These are phyloP conservation scores for Mus minutoides DNA, from an alignment of 2,797 vertebrate species.

Conservation along the genomic window DNA sequence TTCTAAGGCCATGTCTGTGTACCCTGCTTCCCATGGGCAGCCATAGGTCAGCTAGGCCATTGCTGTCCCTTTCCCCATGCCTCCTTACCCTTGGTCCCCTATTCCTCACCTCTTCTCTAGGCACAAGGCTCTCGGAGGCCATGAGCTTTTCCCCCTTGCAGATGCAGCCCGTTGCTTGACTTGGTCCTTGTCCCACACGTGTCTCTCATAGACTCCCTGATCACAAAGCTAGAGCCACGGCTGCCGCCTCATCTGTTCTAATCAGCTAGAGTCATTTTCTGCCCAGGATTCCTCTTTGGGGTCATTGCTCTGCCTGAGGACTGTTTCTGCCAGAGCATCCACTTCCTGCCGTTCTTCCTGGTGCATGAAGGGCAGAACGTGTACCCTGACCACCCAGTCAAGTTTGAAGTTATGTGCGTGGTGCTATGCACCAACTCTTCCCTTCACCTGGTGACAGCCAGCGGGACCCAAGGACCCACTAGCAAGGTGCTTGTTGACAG, in stretches of 20 bases:
- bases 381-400: conserved; percentile 1
- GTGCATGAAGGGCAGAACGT: conserved; percentile 53
- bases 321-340: conserved; percentile 83
- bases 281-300: conserved; percentile 84
- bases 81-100: too few species aligned
- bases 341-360: conserved; percentile 86
- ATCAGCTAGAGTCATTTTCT: not conserved
- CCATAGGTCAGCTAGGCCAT: not conserved
- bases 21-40: not conserved
- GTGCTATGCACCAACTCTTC: conserved; percentile 88
- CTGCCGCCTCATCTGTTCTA: not conserved
- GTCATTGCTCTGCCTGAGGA: conserved; percentile 83
- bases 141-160: not conserved
- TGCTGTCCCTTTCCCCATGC: not conserved
- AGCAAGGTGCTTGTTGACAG: conserved; percentile 85
- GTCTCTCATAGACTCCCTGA: not conserved
- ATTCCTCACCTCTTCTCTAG: not conserved
- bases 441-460: conserved; percentile 86
- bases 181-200: not conserved
- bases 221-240: rapidly evolving
- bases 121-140: not conserved
- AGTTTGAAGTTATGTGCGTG: conserved; percentile 84
- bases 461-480: conserved; percentile 67
- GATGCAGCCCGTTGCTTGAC: not conserved
- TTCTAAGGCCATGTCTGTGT: not conserved